These are phyloP conservation scores for Pluvialis apricaria DNA, from an alignment of 2,113 vertebrate genomes.

Conservation along the genomic window DNA sequence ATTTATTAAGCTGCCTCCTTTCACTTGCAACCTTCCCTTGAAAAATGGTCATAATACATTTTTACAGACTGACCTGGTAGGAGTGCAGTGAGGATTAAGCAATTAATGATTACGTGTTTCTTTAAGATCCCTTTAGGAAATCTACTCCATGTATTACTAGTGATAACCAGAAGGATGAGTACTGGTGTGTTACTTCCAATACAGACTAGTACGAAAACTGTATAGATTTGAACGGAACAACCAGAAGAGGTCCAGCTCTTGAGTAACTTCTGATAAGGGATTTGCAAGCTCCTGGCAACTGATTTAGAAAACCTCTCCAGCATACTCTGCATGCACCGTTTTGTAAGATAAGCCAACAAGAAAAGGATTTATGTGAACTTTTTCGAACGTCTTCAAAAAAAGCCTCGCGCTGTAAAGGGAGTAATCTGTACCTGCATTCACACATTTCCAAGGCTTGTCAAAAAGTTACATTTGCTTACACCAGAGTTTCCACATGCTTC, in stretches of 20 bases:
- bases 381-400: background rate
- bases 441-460: background rate
- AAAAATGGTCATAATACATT: background rate
- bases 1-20: background rate
- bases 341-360: constrained; percentile 2
- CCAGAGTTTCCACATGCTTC: background rate
- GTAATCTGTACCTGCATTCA: background rate
- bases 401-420: background rate
- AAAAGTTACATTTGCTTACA: constrained; percentile 1
- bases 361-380: background rate
- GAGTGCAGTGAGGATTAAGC: background rate
- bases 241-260: background rate
- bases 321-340: background rate
- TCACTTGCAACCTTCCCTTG: background rate
- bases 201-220: background rate
- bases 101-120: background rate
- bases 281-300: background rate
- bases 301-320: background rate
- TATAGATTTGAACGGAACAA: background rate
- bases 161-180: background rate
- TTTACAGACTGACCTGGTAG: background rate
- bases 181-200: background rate
- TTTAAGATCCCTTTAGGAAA: background rate
- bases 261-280: background rate
- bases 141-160: background rate